Evolutionary conservation across 2,797 vertebrate genomes (phyloP), one percentile per base, ranked within the genome.

Genomic region (Manis javanica): DNA sequence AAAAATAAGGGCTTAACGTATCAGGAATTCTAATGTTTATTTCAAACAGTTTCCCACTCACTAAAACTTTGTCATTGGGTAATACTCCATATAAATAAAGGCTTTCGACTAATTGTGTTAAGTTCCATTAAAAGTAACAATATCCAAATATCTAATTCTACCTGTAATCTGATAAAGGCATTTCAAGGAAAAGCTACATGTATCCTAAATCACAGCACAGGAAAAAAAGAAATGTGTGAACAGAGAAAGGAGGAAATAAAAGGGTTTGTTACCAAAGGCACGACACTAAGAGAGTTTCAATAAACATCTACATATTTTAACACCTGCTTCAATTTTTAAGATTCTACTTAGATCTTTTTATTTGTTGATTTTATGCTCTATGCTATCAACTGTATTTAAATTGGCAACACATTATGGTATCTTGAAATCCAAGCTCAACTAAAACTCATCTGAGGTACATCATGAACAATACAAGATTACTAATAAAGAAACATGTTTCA

Each of bases 151-250:
- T 77, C 85, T 91, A 63, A 90, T 29, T 87, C 31, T 59, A 37
- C 19, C 13, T 91, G 16, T 66, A 96, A 68, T 57, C 16, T 90
- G 49, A 93, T 29, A 84, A 93, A 87, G 75, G 19, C 24, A 95
- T 91, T 94, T 91, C 95, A 94, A 29, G 71, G 68, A 69, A 93
- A 95, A 95, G 37, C n/a, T 59, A n/a, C 5, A 83, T 14, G 11
- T 23, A 69, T 49, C 49, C 91, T 95, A 87, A 89, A 57, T 74
- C 61, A 79, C 2, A 90, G 16, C 39, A 78, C 0, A 83, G 29
- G 16, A 26, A 92, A 91, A 26, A 92, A 91, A 92, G 39, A 68
- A 85, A 88, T 8, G 24, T 59, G 49, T 31, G 55, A 23, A 7
- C 8, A 57, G 12, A 15, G 31, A 90, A 84, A 81, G 49, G 29